Base-by-base conservation (phyloP, 53 echinoderm and acorn worm species). In the Echinarachnius parma region DNA sequence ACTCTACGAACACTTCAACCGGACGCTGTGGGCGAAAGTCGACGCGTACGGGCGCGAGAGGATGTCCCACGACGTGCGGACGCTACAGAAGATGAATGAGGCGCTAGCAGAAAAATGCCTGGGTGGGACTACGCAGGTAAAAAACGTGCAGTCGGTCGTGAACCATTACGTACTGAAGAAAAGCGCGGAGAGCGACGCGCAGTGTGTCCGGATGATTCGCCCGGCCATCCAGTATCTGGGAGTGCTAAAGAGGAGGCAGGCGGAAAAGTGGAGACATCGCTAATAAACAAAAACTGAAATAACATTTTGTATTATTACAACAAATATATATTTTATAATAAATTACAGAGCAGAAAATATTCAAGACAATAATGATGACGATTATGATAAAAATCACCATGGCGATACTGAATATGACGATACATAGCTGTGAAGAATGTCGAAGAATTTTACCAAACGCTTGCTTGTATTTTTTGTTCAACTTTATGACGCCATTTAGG, bases 1-100 rank as follows among this genome's bases (percentile, higher is more conserved):
- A 10, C 77, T 91, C 0, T 91, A 91, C 39, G 42, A 50, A n/a
- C 75, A 87, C 30, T 87, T 87, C 9, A 91, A 87, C 48, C 31
- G 52, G 30, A 87, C 83, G 1, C 77, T 91, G 9, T 84, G 87
- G 81, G 48, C n/a, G 18, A 79, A 64, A 34, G 66, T 91, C 4
- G 16, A 72, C 7, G 30, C 61, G 3, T 91, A 83, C 14, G 92
- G 92, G 1, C 28, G 9, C 53, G 59, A 77, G 26, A 75, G 77
- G 4, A 77, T 87, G 77, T 46, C 66, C 4, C 32, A 32, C 4
- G 92, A 87, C n/a, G 77, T 87, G 3, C 63, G 25, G 4, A 60
- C 52, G 16, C 58, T 91, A 19, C 29, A 47, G 3, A 49, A 50
- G 49, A 80, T 72, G 25, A 83, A 80, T 22, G 65, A 77, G 26